Evolutionary conservation across 37 sponge, comb jelly and placozoan species (phyloP), one percentile per base, ranked within the genome.

Genomic region (Hormiphora californensis): DNA sequence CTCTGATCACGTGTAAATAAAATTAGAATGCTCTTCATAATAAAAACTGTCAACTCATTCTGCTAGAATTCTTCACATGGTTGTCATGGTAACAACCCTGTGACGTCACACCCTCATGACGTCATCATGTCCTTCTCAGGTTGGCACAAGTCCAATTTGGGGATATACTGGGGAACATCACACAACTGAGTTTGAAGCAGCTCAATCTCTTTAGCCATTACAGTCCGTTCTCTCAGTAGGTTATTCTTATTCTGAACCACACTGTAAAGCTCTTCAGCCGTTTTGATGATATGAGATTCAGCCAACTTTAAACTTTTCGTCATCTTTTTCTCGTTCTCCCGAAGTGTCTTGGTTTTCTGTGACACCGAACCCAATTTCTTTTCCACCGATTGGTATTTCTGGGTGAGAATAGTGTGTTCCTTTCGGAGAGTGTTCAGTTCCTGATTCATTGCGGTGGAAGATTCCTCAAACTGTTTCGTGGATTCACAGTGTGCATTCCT

Each of bases 171-270:
- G 38, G 81, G 81, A 9, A 33, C 46, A 41, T 73, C 81, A 40
- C 81, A 73, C 44, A 73, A 28, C 44, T 73, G 81, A 1, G 81
- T 32, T 46, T 73, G 81, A 1, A 73, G 44, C 46, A 73, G 38
- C 8, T 27, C 43, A 19, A 73, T 73, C 35, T 73, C 81, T 33
- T 73, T 73, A 39, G 81, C 81, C 81, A 73, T 73, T 8, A 73
- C 81, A n/a, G 81, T 22, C 2, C 81, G 81, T 46, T 73, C 81
- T 22, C 35, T 33, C 81, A 73, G 40, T 46, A 73, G 35, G 43
- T 33, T 73, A 28, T 73, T 73, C 81, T 73, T 73, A 25, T 73
- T 73, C 44, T 73, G 81, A 17, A 73, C 81, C 11, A 73, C 81
- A 39, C 81, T 46, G 43, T 73, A 73, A 43, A 73, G 22, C 38